A percentile compares a stretch with the other conserved stretches of the same genome.
These are phyloP conservation scores for Apostichopus leukothele DNA, from an alignment of 53 echinoderm and acorn worm genomes.

Conservation along the genomic window DNA sequence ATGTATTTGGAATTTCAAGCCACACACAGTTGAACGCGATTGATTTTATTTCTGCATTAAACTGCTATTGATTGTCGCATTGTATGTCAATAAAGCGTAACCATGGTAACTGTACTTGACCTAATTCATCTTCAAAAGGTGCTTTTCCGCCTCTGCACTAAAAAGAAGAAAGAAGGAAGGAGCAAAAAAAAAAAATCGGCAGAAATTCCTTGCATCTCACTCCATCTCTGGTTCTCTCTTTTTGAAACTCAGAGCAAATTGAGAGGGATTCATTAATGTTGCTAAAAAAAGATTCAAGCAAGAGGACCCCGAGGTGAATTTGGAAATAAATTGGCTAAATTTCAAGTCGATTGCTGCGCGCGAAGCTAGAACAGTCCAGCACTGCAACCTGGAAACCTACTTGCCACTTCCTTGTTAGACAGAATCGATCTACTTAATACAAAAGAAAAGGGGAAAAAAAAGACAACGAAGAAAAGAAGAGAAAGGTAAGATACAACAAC, in stretches of 20 bases:
- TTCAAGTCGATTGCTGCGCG: constrained; percentile 12
- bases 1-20: not conserved
- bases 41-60: not conserved
- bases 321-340: constrained; percentile 35
- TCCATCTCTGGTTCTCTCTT: not conserved
- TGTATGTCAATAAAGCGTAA: constrained; percentile 3
- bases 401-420: constrained; percentile 32
- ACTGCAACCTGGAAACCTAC: constrained; percentile 39
- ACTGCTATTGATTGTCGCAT: not conserved
- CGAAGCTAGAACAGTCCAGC: not conserved
- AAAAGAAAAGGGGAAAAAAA: not conserved
- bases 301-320: constrained; percentile 29
- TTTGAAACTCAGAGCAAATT: not conserved
- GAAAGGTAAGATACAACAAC: not conserved
- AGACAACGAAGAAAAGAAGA: not conserved
- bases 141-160: not conserved
- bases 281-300: constrained; percentile 2
- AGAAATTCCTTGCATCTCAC: not conserved
- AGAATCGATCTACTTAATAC: constrained; percentile 16
- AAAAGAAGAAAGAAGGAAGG: not conserved
- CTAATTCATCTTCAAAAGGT: constrained; percentile 18
- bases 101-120: constrained; percentile 7
- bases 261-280: constrained; percentile 44
- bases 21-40: not conserved
- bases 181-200: not conserved